These are phyloP conservation scores for Copidosoma aretas DNA, from an alignment of 2,888 invertebrate genomes.

Conservation along the genomic window DNA sequence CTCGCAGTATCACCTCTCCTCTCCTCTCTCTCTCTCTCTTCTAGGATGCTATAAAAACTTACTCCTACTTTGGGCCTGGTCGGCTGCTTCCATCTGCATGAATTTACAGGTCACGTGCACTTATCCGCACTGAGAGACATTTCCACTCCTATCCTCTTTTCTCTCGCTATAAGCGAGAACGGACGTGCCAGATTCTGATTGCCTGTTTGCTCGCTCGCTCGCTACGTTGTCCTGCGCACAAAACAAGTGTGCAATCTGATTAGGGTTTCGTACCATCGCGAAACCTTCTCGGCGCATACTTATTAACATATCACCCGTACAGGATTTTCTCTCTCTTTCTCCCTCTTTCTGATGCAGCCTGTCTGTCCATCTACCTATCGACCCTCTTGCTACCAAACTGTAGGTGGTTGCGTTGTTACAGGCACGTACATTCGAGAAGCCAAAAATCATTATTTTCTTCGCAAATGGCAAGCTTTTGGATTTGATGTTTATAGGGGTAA, in stretches of 20 bases:
- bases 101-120: background rate
- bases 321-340: background rate
- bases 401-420: too few relatives aligned
- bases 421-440: too few relatives aligned
- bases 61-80: background rate
- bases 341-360: background rate
- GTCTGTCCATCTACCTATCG: background rate
- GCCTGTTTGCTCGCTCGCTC: background rate
- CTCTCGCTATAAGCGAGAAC: background rate
- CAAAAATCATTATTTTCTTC: too few relatives aligned
- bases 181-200: background rate
- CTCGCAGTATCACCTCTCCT: background rate
- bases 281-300: background rate
- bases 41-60: background rate
- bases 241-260: conserved; percentile 1
- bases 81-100: background rate
- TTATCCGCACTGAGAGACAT: background rate
- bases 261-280: background rate
- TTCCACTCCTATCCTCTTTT: background rate
- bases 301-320: background rate
- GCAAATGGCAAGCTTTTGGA: too few relatives aligned
- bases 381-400: too few relatives aligned
- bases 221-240: background rate
- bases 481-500: too few relatives aligned
- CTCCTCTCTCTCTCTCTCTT: background rate